Conservation (phyloP, 2,888 invertebrate genomes). For the Escarpia spicata region DNA sequence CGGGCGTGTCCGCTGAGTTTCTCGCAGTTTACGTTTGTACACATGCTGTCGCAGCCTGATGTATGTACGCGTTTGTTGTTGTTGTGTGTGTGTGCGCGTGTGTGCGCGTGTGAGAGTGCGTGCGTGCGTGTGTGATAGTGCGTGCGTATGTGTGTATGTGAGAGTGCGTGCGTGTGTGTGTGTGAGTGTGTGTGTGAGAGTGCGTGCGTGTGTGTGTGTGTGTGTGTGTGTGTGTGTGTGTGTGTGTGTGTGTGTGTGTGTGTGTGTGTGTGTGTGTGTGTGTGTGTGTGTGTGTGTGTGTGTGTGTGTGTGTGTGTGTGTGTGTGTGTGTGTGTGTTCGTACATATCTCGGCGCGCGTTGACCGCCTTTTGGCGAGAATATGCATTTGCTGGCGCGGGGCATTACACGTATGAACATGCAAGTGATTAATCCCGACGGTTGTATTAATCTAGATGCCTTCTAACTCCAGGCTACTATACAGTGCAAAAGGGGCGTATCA, state of each 20-base stretch:
- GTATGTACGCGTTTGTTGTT: not conserved
- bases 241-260: constrained; percentile 18
- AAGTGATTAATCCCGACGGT: not conserved
- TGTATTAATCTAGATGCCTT: not conserved
- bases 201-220: constrained; percentile 25
- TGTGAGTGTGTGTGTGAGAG: constrained; percentile 25
- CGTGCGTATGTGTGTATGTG: constrained; percentile 33
- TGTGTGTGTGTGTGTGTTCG: not conserved
- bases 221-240: constrained; percentile 30
- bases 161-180: constrained; percentile 25
- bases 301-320: constrained; percentile 22
- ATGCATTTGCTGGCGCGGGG: constrained; percentile 28
- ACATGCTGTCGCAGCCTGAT: too few species aligned
- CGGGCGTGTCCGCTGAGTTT: not conserved
- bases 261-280: constrained; percentile 21
- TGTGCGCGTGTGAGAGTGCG: constrained; percentile 21
- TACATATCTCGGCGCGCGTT: not conserved
- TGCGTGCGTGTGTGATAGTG: constrained; percentile 27
- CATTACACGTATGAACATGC: constrained; percentile 30
- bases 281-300: constrained; percentile 19
- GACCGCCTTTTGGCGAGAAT: constrained; percentile 14
- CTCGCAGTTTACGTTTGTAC: not conserved
- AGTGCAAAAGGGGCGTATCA: not conserved
- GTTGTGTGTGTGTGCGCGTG: too few species aligned
- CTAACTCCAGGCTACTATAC: not conserved